Evolutionary conservation across 53 echinoderm and acorn worm species (phyloP).

Genomic region (Mesocentrotus franciscanus): DNA sequence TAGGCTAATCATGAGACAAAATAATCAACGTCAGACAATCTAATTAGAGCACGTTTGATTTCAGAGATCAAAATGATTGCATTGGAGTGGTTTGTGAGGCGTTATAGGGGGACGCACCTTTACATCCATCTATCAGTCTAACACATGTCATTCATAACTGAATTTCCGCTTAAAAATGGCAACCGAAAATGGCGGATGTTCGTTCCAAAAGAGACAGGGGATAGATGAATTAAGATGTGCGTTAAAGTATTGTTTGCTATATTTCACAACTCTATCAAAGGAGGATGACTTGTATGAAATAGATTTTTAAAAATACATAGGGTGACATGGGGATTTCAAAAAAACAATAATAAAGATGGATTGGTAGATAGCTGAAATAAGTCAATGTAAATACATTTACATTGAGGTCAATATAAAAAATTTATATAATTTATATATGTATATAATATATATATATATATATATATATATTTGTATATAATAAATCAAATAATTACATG

Average conservation of each 20-base stretch:
- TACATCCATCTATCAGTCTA: constrained; percentile 13
- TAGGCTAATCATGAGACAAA: constrained; percentile 34
- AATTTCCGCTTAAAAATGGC: constrained; percentile 39
- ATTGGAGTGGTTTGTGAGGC: constrained; percentile 13
- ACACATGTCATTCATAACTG: constrained; percentile 55
- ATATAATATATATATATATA: too few relatives aligned
- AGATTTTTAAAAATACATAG: neutral
- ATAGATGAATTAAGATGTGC: neutral
- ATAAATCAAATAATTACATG: too few relatives aligned
- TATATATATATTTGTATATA: neutral
- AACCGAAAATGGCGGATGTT: neutral
- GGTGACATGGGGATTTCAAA: neutral
- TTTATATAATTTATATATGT: too few relatives aligned
- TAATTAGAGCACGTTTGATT: constrained; percentile 43
- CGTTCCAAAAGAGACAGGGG: neutral
- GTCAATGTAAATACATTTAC: too few relatives aligned
- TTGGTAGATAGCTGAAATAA: neutral
- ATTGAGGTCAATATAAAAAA: too few relatives aligned
- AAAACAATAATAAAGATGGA: neutral
- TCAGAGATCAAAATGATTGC: constrained; percentile 14
- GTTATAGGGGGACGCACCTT: constrained; percentile 32
- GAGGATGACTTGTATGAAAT: neutral
- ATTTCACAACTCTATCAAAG: neutral
- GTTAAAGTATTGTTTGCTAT: neutral
- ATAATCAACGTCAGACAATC: constrained; percentile 52